Evolutionary conservation across 2,888 invertebrate genomes (phyloP), one percentile per base, ranked within the genome.

Genomic region (Tenthredo mesomela): DNA sequence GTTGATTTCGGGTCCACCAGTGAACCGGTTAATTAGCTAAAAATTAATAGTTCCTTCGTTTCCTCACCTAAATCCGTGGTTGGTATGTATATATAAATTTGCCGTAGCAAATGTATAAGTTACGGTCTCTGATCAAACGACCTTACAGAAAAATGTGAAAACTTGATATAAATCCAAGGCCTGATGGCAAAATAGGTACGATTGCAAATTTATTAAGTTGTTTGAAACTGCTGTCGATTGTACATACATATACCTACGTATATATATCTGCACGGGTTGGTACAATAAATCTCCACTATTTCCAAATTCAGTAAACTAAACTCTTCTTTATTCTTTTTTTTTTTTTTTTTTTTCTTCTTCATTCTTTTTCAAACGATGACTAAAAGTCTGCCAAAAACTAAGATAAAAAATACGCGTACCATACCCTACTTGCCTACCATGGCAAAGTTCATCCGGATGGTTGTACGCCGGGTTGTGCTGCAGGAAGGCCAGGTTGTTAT

Each of bases 71-170:
- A 40, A 71, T 71, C n/a, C 75, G 15, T 70, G n/a, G n/a, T n/a
- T n/a, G n/a, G n/a, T n/a, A n/a, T n/a, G n/a, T n/a, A n/a, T 37
- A 37, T 10, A 21, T 18, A 33, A 9, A 10, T 77, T 6, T 54
- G 2, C 6, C n/a, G 78, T 78, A 21, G 3, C 6, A 25, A 12
- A 7, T 18, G 25, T 43, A 18, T 33, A 29, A 29, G 29, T 80
- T 65, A 80, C 80, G 80, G 80, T 80, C 80, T 25, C 10, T 40
- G 61, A 21, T 21, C 47, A 6, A 65, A 47, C 47, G 82, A 82
- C 82, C 82, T 82, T 82, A 18, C 18, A 67, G 18, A 70, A 82
- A 67, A 82, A 67, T 82, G 82, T 82, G 82, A 67, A 82, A 82
- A 82, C 82, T 47, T 61, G 18, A 82, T 82, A 18, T 40, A 29